Base-by-base conservation (phyloP, 2,888 invertebrate species). In the Plebejus argus region DNA sequence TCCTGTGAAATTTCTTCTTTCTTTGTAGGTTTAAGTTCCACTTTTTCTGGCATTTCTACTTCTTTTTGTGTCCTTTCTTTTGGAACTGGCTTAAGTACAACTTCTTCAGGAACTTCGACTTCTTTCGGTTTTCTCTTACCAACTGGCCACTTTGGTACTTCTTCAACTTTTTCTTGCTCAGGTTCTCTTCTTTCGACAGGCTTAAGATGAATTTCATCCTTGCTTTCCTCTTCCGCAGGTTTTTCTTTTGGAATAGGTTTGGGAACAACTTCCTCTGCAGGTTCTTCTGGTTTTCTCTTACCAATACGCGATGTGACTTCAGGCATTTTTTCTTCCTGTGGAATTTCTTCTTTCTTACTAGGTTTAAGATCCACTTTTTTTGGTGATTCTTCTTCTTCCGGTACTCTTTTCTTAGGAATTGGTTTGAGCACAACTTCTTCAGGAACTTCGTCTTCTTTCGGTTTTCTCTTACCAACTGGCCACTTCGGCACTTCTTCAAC, bases 81-180 rank as follows among this genome's bases (percentile, higher is more conserved):
- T 80, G 84, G 82, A 76, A 90, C 83, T 5, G 95, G 95, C 79
- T 95, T 95, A 0, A 95, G 84, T 23, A 85, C 85, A 0, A 94
- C 89, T 79, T 89, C 86, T 81, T 90, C 88, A 18, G 82, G 66
- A 23, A 88, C 86, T 82, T 81, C 88, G 82, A 80, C 85, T 83
- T 85, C 85, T 78, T 83, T 85, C 18, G 83, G 84, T 76, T 85
- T 86, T 77, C 87, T 88, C 77, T 86, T 88, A 1, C 90, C 91
- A n/a, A 82, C 85, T 70, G 83, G 89, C 87, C 85, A 90, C 8
- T 84, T 81, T 66, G 90, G 82, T 5, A 95, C 86, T 70, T 88
- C 86, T 0, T 87, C 80, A 5, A n/a, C 18, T 28, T 15, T 15
- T 15, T 35, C 87, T 86, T 91, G 85, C 56, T 82, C 78, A n/a